Percentiles rank a stretch among this genome's conserved stretches.
Conservation (phyloP, 2,888 invertebrate genomes). For the Pachydiplax longipennis region DNA sequence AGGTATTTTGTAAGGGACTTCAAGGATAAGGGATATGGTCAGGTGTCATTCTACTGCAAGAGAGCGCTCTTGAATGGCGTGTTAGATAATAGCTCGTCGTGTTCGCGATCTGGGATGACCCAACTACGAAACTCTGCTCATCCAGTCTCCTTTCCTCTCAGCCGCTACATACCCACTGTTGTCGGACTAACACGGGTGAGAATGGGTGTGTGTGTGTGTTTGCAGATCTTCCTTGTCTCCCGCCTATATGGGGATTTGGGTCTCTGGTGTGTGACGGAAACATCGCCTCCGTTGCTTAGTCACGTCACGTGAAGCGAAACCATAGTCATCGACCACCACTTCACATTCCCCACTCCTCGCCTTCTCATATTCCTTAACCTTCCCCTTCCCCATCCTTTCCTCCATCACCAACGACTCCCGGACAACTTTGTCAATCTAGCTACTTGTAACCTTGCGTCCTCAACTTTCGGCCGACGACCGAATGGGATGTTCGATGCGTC, state of each 20-base stretch:
- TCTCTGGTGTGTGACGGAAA: constrained; percentile 18
- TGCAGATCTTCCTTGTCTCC: background rate
- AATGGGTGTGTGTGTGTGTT: background rate
- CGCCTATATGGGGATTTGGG: background rate
- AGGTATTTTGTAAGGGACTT: background rate
- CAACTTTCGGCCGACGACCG: background rate
- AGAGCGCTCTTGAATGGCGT: background rate
- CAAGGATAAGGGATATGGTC: background rate
- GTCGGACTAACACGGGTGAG: background rate
- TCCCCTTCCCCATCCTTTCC: background rate
- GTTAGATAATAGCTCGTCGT: background rate
- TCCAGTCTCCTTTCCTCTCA: background rate
- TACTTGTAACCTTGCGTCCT: background rate
- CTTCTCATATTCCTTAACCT: background rate
- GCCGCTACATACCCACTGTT: background rate
- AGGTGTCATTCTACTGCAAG: background rate
- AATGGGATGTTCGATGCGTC: too few relatives aligned
- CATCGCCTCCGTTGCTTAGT: background rate
- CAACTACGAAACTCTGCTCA: background rate
- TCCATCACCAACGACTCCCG: background rate
- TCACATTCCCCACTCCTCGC: background rate
- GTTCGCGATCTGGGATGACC: background rate
- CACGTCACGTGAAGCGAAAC: constrained; percentile 23
- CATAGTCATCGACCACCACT: background rate
- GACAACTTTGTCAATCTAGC: background rate